Evolutionary conservation across 2,797 vertebrate species (phyloP).

Genomic region (Prionace glauca): DNA sequence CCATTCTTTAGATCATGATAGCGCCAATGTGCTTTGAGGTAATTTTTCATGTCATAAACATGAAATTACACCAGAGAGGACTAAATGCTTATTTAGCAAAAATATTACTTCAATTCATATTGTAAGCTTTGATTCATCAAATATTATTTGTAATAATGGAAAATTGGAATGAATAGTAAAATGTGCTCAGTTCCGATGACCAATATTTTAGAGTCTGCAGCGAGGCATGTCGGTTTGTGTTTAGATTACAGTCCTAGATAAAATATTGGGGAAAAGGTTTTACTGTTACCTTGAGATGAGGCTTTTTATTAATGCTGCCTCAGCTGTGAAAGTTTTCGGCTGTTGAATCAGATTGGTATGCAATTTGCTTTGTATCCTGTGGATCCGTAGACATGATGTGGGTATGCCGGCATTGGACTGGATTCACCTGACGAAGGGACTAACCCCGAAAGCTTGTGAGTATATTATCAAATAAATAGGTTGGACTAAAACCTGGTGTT

Average conservation of each 20-base stretch:
- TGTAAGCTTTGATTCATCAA: conserved; percentile 27
- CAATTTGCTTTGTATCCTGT: background rate
- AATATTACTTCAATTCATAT: conserved; percentile 22
- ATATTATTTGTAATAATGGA: conserved; percentile 7
- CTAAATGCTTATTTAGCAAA: conserved; percentile 23
- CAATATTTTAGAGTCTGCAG: background rate
- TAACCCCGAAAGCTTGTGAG: too few relatives aligned
- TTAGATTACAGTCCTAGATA: background rate
- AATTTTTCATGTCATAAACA: conserved; percentile 26
- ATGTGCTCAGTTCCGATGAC: background rate
- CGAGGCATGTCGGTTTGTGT: background rate
- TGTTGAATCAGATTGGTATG: background rate
- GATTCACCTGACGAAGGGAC: too few relatives aligned
- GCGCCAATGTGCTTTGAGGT: background rate
- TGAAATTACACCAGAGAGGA: conserved; percentile 7
- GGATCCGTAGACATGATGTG: background rate
- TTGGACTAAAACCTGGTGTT: too few relatives aligned
- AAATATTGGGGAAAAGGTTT: background rate
- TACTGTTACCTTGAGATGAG: background rate
- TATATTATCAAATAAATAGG: too few relatives aligned
- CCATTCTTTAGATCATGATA: conserved; percentile 30
- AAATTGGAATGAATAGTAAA: background rate
- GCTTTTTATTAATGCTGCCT: background rate
- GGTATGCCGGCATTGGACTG: too few relatives aligned
- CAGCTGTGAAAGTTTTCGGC: background rate